Base-by-base conservation (phyloP, 1,140 invertebrate genomes). In the Lutraria rhynchaena region DNA sequence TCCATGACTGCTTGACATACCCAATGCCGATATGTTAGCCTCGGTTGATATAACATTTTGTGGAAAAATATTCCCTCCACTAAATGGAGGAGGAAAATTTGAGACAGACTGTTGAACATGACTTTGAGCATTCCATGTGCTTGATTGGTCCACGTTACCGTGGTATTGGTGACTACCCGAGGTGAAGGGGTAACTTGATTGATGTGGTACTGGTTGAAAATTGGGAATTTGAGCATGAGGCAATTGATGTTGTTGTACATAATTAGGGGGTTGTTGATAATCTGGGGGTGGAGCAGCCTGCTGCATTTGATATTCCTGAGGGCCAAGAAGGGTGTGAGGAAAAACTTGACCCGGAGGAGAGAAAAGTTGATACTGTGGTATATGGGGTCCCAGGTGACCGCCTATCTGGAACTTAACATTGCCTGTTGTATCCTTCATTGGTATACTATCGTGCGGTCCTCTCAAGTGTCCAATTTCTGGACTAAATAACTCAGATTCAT, bases 321-420 rank as follows among this genome's bases (percentile, higher is more conserved):
- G 69, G 31, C 35, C 74, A 29, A 35, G 44, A 2, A n/a, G 37
- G n/a, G 44, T 19, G 27, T 5, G 5, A 7, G 37, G 15, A 41
- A 44, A 58, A 11, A 9, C 1, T 24, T 74, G 61, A 58, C 53
- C 31, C 0, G 58, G 49, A 44, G 53, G 27, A 67, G 11, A 27
- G 4, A 35, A 69, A 9, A 61, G 51, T 31, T 19, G 33, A 61
- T 46, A 58, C 0, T 60, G 51, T 9, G 71, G 51, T 13, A 69
- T 22, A n/a, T 53, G 60, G 27, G 17, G 61, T 29, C 17, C 22
- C 15, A 22, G n/a, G 3, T 69, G 65, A 3, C 41, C 44, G 17
- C 74, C 65, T 17, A 84, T 84, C 31, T 84, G 71, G 61, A 81
- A 84, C 55, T 58, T 76, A 22, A 84, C 41, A 27, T 49, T 49